Percentiles rank a stretch among this genome's conserved stretches.
These are phyloP conservation scores for Caenorhabditis auriculariae DNA, from an alignment of 2,888 invertebrate genomes.

Conservation along the genomic window DNA sequence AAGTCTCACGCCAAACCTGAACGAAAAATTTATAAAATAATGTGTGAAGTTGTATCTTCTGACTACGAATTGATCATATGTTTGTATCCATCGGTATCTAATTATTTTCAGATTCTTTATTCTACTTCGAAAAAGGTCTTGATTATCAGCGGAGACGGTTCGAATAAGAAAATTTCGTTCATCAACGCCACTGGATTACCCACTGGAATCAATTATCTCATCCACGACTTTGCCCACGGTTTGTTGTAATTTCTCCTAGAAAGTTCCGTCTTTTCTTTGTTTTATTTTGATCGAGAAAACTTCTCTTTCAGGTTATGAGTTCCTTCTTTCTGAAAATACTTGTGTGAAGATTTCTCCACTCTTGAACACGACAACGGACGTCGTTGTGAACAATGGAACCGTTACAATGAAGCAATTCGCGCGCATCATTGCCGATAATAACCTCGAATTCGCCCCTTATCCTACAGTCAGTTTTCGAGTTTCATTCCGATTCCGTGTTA, in stretches of 20 bases:
- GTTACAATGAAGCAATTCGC: conserved; percentile 3
- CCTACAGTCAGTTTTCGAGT: neutral
- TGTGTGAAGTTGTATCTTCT: no score
- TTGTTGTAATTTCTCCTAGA: no score
- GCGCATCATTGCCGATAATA: conserved; percentile 2
- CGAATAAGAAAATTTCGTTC: neutral
- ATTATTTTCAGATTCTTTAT: conserved; percentile 8
- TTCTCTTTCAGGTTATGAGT: conserved; percentile 14
- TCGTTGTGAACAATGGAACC: neutral
- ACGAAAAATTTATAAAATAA: no score
- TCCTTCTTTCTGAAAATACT: conserved; percentile 6
- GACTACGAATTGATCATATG: no score
- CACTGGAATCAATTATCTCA: conserved; percentile 12
- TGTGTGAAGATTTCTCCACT: conserved; percentile 5
- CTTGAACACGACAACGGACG: conserved; percentile 6
- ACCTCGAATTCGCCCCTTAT: conserved; percentile 1
- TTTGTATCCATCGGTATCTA: neutral
- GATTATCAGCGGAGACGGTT: conserved; percentile 10
- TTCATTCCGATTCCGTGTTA: neutral
- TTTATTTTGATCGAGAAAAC: neutral
- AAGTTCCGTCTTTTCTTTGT: no score
- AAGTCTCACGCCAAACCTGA: no score
- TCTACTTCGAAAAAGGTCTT: conserved; percentile 8
- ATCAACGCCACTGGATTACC: neutral
- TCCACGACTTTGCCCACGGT: conserved; percentile 25